phyloP scores from a whole-genome alignment of 2,797 vertebrate species.

The Epinephelus awoara region DNA sequence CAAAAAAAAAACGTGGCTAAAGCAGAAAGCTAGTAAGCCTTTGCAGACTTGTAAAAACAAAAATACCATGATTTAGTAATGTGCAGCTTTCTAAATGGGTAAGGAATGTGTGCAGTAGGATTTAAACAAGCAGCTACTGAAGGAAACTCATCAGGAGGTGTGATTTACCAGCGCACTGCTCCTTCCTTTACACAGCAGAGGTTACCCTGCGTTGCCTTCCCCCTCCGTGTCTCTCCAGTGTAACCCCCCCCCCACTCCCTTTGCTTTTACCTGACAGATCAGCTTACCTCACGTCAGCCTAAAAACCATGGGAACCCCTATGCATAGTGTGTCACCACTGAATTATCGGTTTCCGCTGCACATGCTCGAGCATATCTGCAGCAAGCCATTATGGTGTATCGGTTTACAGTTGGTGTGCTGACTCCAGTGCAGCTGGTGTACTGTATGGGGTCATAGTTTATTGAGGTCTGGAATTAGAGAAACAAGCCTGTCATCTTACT shows the following conservation, averaged over 20 bases:
- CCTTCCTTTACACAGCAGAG: slow-evolving; percentile 58
- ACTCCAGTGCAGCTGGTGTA: slow-evolving; percentile 77
- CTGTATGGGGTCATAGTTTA: slow-evolving; percentile 74
- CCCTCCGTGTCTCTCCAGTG: slow-evolving; percentile 24
- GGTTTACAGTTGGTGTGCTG: slow-evolving; percentile 77
- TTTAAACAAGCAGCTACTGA: slow-evolving; percentile 73
- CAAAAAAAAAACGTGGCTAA: slow-evolving; percentile 36
- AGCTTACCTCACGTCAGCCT: slow-evolving; percentile 77
- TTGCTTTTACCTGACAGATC: slow-evolving; percentile 76
- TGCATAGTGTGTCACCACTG: slow-evolving; percentile 77
- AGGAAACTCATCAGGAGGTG: slow-evolving; percentile 72
- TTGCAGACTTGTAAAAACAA: slow-evolving; percentile 77
- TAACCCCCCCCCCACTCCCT: slow-evolving; percentile 8
- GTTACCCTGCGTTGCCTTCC: slow-evolving; percentile 37
- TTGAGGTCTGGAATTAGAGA: slow-evolving; percentile 74
- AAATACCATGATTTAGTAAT: slow-evolving; percentile 75
- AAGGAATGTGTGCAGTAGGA: slow-evolving; percentile 52
- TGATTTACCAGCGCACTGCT: slow-evolving; percentile 71
- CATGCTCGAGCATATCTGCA: slow-evolving; percentile 80
- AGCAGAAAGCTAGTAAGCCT: slow-evolving; percentile 57
- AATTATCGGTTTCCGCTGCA: slow-evolving; percentile 83
- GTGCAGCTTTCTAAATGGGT: slow-evolving; percentile 66
- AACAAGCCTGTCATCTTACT: slow-evolving; percentile 71
- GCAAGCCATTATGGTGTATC: slow-evolving; percentile 80
- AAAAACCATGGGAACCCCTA: slow-evolving; percentile 78